A percentile compares a stretch with the other conserved stretches of the same genome.
Conservation (phyloP, 2,888 invertebrate genomes). For the Cynaeus angustus region DNA sequence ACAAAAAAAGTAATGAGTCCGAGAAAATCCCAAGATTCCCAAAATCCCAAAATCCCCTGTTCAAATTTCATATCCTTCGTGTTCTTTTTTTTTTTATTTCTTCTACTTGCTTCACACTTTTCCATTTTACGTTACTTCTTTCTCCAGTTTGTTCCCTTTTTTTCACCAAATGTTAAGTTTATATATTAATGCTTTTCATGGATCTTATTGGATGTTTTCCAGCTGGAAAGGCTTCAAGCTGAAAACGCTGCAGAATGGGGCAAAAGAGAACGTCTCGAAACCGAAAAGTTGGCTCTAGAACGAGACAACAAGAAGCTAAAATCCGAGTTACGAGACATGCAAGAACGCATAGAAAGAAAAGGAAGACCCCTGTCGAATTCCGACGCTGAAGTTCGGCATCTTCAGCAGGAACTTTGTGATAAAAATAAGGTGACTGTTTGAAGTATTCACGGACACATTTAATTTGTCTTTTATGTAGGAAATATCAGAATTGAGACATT, state of each 20-base stretch:
- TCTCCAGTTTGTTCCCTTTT: no score
- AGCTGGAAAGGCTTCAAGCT: constrained; percentile 90
- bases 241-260: constrained; percentile 97
- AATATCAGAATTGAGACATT: constrained; percentile 81
- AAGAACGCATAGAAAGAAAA: constrained; percentile 81
- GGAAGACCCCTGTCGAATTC: constrained; percentile 78
- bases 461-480: constrained; percentile 72
- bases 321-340: constrained; percentile 80
- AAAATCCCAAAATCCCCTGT: no score
- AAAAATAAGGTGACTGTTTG: constrained; percentile 75
- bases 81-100: no score
- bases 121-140: no score
- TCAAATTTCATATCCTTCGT: no score
- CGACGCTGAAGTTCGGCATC: constrained; percentile 77
- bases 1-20: no score
- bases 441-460: no score
- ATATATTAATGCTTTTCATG: no score
- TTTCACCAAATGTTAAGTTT: no score
- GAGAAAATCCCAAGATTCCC: no score
- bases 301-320: constrained; percentile 90
- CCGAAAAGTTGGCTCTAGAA: constrained; percentile 90
- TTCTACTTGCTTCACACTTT: no score
- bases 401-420: constrained; percentile 80
- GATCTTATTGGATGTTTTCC: constrained; percentile 61
- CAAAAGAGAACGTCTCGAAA: constrained; percentile 90